These are phyloP conservation scores for Drosophila micromelanica DNA, from an alignment of 1,140 invertebrate species.

Conservation along the genomic window DNA sequence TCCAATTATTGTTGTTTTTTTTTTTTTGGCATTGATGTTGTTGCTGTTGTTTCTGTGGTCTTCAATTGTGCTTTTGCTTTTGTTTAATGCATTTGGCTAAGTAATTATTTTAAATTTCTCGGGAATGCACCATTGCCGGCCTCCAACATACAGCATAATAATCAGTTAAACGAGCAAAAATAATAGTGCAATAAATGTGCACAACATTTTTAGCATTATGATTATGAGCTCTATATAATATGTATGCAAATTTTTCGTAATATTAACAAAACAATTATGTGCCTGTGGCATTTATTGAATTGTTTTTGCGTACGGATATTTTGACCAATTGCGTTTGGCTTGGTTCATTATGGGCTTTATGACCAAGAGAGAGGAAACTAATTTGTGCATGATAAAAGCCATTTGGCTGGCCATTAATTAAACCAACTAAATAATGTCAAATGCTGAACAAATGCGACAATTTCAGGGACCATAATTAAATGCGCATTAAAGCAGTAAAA, in stretches of 20 bases:
- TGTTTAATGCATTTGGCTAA: slow-evolving; percentile 13
- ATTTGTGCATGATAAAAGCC: slow-evolving; percentile 54
- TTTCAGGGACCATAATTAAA: slow-evolving; percentile 43
- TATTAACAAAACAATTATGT: slow-evolving; percentile 11
- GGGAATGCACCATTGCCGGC: background rate
- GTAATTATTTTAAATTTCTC: slow-evolving; percentile 36
- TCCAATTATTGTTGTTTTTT: background rate
- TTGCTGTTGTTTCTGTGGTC: slow-evolving; percentile 20
- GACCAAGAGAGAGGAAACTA: slow-evolving; percentile 34
- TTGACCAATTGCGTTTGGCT: slow-evolving; percentile 19
- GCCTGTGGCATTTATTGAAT: slow-evolving; percentile 19
- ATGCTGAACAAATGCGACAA: slow-evolving; percentile 24
- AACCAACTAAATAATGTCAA: slow-evolving; percentile 31
- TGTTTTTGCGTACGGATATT: slow-evolving; percentile 15
- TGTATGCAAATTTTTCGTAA: slow-evolving; percentile 39
- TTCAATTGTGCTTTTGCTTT: background rate
- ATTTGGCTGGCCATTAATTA: slow-evolving; percentile 59
- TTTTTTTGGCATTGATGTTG: slow-evolving; percentile 1
- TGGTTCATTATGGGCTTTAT: slow-evolving; percentile 32
- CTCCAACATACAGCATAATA: background rate
- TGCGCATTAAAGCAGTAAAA: slow-evolving; percentile 16
- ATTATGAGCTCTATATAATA: slow-evolving; percentile 22
- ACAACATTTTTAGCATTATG: slow-evolving; percentile 11
- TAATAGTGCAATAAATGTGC: slow-evolving; percentile 13
- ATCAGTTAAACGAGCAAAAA: background rate